Conservation (phyloP, 2,113 vertebrate species). For the Eulemur macaco region DNA sequence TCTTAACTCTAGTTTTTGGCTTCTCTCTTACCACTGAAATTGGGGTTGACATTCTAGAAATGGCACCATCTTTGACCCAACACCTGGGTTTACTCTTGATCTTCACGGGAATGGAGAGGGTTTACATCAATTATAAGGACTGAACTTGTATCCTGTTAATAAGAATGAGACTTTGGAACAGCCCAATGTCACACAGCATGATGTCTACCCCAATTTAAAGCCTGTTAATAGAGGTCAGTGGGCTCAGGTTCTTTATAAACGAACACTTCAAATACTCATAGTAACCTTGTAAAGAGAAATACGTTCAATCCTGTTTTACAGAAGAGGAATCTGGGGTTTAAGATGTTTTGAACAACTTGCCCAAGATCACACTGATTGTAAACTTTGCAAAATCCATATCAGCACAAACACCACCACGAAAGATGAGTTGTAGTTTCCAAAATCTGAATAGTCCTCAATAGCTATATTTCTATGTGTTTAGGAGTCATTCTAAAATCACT, state of each 20-base stretch:
- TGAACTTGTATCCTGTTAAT: not conserved
- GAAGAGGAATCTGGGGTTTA: not conserved
- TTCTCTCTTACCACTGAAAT: not conserved
- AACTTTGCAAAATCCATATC: not conserved
- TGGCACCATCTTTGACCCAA: not conserved
- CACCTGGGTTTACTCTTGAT: not conserved
- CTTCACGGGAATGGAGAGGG: fast-evolving
- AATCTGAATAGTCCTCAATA: not conserved
- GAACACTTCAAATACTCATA: not conserved
- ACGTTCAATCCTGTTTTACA: not conserved
- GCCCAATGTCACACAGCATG: fast-evolving
- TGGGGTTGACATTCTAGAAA: not conserved
- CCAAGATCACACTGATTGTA: not conserved
- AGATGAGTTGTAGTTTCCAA: not conserved
- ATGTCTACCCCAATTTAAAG: not conserved
- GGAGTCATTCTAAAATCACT: not conserved
- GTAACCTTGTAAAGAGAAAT: not conserved
- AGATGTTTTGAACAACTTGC: not conserved
- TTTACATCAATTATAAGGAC: not conserved
- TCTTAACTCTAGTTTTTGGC: not conserved
- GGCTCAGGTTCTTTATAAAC: not conserved
- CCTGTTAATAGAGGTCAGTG: fast-evolving
- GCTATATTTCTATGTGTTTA: not conserved
- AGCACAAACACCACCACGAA: not conserved
- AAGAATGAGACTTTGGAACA: not conserved